A percentile compares a stretch with the other conserved stretches of the same genome.
These are phyloP conservation scores for Boloria selene DNA, from an alignment of 2,888 invertebrate genomes.

Conservation along the genomic window DNA sequence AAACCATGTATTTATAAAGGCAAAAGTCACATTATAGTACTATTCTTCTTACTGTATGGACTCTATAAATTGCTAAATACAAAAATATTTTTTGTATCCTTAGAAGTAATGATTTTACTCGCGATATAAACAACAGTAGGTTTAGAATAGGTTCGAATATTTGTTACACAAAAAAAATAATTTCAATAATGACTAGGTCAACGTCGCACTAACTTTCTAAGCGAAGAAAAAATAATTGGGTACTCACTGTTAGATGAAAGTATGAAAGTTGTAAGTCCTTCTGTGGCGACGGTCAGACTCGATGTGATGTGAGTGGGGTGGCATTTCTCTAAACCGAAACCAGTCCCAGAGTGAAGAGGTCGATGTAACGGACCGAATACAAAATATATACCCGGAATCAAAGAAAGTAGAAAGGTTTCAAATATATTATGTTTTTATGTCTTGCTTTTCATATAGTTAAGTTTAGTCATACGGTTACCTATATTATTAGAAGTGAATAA, in stretches of 20 bases:
- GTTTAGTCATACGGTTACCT: background rate
- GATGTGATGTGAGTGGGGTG: conserved; percentile 55
- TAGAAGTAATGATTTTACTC: no score
- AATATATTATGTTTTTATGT: conserved; percentile 1
- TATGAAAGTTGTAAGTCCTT: conserved; percentile 63
- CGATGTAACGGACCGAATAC: conserved; percentile 74
- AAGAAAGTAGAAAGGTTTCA: conserved; percentile 49
- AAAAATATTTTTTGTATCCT: no score
- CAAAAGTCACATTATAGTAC: no score
- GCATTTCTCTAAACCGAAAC: conserved; percentile 66
- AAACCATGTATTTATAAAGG: no score
- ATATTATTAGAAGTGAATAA: background rate
- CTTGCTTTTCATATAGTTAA: background rate
- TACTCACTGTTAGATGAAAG: conserved; percentile 53
- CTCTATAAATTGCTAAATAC: no score
- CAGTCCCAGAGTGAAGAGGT: conserved; percentile 60
- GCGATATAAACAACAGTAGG: background rate
- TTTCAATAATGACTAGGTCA: conserved; percentile 43
- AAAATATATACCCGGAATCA: conserved; percentile 53
- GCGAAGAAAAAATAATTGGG: conserved; percentile 44
- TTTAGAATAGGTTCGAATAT: background rate
- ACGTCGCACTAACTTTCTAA: conserved; percentile 56
- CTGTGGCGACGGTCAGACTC: conserved; percentile 51
- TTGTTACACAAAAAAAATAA: background rate
- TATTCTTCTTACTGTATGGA: no score